Conservation (phyloP, 2,797 vertebrate genomes). For the Gorsachius magnificus region DNA sequence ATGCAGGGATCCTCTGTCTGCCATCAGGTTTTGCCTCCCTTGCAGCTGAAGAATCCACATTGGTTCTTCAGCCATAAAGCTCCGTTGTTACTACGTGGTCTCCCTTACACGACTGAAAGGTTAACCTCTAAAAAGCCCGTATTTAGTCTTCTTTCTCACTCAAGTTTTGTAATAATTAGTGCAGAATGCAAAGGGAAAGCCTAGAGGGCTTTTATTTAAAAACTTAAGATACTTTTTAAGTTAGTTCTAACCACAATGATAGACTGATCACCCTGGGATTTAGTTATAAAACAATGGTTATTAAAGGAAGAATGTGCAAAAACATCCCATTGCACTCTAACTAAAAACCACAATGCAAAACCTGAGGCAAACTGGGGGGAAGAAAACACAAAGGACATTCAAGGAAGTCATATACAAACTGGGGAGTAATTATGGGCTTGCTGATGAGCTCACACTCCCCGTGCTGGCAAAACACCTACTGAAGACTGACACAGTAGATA, state of each 20-base stretch:
- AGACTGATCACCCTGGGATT: not conserved
- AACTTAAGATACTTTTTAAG: not conserved
- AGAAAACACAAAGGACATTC: not conserved
- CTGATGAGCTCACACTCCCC: not conserved
- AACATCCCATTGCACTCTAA: not conserved
- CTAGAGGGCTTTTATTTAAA: not conserved
- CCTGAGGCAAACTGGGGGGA: not conserved
- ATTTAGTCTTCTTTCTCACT: not conserved
- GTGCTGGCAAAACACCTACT: not conserved
- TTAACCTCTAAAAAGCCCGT: not conserved
- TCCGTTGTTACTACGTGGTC: rapidly evolving
- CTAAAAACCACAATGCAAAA: not conserved
- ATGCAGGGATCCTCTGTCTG: not conserved
- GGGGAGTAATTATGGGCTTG: not conserved
- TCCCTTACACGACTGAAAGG: not conserved
- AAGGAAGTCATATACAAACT: not conserved
- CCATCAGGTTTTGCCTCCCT: not conserved
- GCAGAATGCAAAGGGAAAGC: not conserved
- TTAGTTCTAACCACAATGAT: not conserved
- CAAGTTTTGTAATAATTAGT: not conserved
- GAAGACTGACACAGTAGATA: not conserved
- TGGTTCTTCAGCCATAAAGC: not conserved
- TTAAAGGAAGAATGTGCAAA: not conserved
- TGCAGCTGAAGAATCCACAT: not conserved
- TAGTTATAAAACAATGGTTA: not conserved